Conservation (phyloP, 2,888 invertebrate species). For the Ichneumon xanthorius region DNA sequence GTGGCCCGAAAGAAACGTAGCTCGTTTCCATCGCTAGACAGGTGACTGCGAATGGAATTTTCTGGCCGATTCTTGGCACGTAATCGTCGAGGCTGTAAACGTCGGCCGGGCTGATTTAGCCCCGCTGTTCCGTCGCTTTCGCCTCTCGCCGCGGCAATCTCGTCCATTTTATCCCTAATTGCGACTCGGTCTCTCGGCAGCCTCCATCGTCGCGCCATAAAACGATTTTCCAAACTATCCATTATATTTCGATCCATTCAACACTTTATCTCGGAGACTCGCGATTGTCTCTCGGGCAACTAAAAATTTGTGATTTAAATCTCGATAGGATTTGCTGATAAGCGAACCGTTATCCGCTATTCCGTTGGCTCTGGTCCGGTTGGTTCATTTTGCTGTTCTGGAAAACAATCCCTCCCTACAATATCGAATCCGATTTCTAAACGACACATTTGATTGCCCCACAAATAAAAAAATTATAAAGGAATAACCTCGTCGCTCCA, state of each 20-base stretch:
- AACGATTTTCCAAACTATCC: slow-evolving; percentile 53
- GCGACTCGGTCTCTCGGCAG: slow-evolving; percentile 68
- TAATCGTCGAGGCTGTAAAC: slow-evolving; percentile 77
- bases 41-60: slow-evolving; percentile 72
- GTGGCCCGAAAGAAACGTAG: slow-evolving; percentile 4
- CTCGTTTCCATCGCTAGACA: slow-evolving; percentile 40
- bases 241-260: slow-evolving; percentile 61
- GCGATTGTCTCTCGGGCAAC: slow-evolving; percentile 49
- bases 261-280: slow-evolving; percentile 55
- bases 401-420: not conserved
- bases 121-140: slow-evolving; percentile 65
- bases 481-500: too few species aligned
- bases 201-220: slow-evolving; percentile 9
- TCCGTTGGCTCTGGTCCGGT: not conserved
- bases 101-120: slow-evolving; percentile 74
- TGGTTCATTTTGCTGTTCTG: not conserved
- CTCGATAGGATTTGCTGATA: slow-evolving; percentile 50
- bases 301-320: slow-evolving; percentile 54
- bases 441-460: too few species aligned
- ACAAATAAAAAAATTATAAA: too few species aligned
- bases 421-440: not conserved
- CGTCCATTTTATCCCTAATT: slow-evolving; percentile 76
- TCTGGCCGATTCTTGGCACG: slow-evolving; percentile 66
- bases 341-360: slow-evolving; percentile 12
- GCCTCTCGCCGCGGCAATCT: slow-evolving; percentile 72